phyloP scores from a whole-genome alignment of 2,797 vertebrate species.

The Odontamblyopus lacepedii region DNA sequence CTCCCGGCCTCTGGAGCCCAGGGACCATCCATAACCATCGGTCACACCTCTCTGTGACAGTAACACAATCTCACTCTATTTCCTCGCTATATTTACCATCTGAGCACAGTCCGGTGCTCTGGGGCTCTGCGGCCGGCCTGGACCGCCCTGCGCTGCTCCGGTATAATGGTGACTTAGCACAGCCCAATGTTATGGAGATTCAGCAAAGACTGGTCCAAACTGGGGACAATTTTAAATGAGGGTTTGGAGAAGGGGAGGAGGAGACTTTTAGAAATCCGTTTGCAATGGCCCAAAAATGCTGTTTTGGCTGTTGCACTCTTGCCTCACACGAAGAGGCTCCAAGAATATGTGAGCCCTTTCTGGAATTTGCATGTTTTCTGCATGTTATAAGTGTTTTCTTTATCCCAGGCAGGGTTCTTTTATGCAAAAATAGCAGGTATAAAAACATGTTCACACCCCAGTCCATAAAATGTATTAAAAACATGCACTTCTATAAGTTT shows the following conservation, averaged over 20 bases:
- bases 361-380: no score
- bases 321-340: neutral
- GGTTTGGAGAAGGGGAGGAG: conserved; percentile 2
- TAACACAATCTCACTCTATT: conserved; percentile 30
- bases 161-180: conserved; percentile 76
- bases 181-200: conserved; percentile 67
- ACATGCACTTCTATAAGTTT: no score
- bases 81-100: conserved; percentile 77
- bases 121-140: conserved; percentile 61
- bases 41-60: conserved; percentile 63
- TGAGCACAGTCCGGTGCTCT: conserved; percentile 75
- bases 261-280: neutral
- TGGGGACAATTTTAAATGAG: conserved; percentile 55
- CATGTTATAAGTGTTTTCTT: no score
- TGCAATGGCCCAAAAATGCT: neutral
- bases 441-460: no score
- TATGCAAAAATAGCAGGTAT: no score
- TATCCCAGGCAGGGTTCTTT: no score
- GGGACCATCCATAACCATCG: conserved; percentile 30
- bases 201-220: conserved; percentile 58
- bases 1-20: conserved; percentile 20
- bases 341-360: no score
- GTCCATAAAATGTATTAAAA: no score
- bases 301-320: neutral
- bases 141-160: conserved; percentile 22